phyloP scores from a whole-genome alignment of 2,113 vertebrate genomes.

The Ochotona curzoniae region DNA sequence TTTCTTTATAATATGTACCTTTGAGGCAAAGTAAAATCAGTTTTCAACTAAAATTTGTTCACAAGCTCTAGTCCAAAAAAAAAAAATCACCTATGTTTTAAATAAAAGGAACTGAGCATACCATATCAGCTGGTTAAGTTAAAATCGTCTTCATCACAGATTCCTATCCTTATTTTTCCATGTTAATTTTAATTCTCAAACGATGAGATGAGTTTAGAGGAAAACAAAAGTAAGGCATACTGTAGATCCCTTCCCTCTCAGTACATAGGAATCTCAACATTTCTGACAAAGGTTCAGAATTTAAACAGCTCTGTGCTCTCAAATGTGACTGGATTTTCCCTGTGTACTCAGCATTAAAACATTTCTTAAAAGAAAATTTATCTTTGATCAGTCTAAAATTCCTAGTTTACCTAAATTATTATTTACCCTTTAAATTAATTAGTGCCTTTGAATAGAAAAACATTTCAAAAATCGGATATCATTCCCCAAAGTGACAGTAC shows the following conservation, averaged over 20 bases:
- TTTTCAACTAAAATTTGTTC: slow-evolving; percentile 32
- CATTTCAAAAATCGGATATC: slow-evolving; percentile 26
- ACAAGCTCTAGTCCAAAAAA: neutral
- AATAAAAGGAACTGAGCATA: slow-evolving; percentile 9
- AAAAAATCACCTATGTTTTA: neutral
- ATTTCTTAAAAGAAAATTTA: slow-evolving; percentile 56
- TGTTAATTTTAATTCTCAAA: slow-evolving; percentile 49
- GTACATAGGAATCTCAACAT: slow-evolving; percentile 2
- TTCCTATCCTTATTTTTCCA: slow-evolving; percentile 17
- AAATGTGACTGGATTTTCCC: slow-evolving; percentile 11
- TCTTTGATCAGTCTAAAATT: slow-evolving; percentile 58
- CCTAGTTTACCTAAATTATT: slow-evolving; percentile 50
- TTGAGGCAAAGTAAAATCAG: slow-evolving; percentile 43
- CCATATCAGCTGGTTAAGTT: slow-evolving; percentile 6
- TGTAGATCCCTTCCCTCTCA: neutral
- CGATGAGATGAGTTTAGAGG: neutral
- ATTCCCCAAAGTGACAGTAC: neutral
- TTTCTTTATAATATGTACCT: neutral
- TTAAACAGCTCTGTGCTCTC: slow-evolving; percentile 41
- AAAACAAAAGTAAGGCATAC: slow-evolving; percentile 40
- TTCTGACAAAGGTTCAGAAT: neutral
- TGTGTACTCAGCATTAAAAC: slow-evolving; percentile 62
- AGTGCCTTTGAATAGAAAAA: slow-evolving; percentile 19
- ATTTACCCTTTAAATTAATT: slow-evolving; percentile 57
- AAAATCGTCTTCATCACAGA: slow-evolving; percentile 19